These are phyloP conservation scores for Polypedilum vanderplanki DNA, from an alignment of 1,140 invertebrate genomes.

Conservation along the genomic window DNA sequence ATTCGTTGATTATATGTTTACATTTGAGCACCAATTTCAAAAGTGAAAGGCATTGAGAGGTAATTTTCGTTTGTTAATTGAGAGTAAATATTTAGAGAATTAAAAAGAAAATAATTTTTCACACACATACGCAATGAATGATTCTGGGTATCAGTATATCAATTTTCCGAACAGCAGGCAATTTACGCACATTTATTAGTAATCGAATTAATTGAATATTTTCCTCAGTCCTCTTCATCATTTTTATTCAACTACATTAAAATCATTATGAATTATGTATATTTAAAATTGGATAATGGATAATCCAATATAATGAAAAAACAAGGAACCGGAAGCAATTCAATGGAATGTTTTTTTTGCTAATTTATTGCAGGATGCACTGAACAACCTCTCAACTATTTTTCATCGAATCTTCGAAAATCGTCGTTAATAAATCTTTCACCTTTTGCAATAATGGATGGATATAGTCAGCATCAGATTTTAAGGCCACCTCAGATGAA, in stretches of 20 bases:
- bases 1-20: conserved; percentile 1
- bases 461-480: not conserved
- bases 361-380: conserved; percentile 23
- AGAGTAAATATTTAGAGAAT: conserved; percentile 25
- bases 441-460: not conserved
- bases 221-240: too few species aligned
- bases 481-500: not conserved
- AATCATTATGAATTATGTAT: not conserved
- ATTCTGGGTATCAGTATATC: too few species aligned
- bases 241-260: not conserved
- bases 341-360: not conserved
- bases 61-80: conserved; percentile 20
- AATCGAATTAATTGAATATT: too few species aligned
- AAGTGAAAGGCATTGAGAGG: not conserved
- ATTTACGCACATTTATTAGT: too few species aligned
- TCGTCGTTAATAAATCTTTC: not conserved
- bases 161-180: too few species aligned
- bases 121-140: too few species aligned
- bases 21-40: not conserved
- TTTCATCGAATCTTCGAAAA: conserved; percentile 10
- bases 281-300: not conserved
- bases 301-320: not conserved
- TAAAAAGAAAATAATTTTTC: not conserved
- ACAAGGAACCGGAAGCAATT: not conserved
- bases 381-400: not conserved